Evolutionary conservation across 2,113 vertebrate genomes (phyloP).

Genomic region (Cyanoramphus novaezelandiae): DNA sequence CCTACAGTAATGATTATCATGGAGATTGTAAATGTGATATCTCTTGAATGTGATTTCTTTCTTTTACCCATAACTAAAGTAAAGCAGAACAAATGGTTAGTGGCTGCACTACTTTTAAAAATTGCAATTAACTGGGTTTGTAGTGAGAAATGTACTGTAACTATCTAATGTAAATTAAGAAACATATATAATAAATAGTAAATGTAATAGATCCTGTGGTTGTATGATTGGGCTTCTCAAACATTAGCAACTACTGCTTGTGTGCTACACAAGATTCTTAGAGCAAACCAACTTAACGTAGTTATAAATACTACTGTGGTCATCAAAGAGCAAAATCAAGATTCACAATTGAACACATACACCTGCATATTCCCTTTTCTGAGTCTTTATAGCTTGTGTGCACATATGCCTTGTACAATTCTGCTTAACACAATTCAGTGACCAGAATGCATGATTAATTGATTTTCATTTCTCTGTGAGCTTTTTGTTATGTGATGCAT

Average conservation of each 20-base stretch:
- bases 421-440: not conserved
- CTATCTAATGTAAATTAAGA: slow-evolving; percentile 6
- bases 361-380: not conserved
- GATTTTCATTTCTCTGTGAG: not conserved
- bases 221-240: not conserved
- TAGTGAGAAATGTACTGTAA: slow-evolving; percentile 19
- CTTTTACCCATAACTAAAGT: not conserved
- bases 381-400: not conserved
- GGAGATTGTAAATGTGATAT: not conserved
- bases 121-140: not conserved
- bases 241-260: not conserved
- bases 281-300: not conserved
- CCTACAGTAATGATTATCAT: not conserved
- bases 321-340: not conserved
- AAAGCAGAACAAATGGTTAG: not conserved
- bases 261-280: not conserved
- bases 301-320: not conserved
- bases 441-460: slow-evolving; percentile 4
- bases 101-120: not conserved
- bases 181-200: slow-evolving; percentile 16
- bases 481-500: not conserved
- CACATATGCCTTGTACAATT: not conserved
- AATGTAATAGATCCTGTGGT: not conserved
- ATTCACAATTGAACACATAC: not conserved
- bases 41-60: not conserved